Conservation (phyloP, 2,888 invertebrate genomes). For the Trisateles emortualis region DNA sequence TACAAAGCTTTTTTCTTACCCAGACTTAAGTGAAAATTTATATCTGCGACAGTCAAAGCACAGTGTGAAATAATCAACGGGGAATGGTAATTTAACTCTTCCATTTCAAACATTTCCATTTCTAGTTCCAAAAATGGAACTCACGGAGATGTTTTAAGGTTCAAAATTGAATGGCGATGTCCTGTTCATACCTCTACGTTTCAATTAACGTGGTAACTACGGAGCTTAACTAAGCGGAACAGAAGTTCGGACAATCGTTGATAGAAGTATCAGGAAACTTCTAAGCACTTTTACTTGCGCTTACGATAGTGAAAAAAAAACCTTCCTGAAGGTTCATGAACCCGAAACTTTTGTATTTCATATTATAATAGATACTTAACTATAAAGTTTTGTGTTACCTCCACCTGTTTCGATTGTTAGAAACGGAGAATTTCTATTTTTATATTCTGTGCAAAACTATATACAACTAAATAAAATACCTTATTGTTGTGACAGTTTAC, state of each 20-base stretch:
- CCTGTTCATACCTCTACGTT: slow-evolving; percentile 18
- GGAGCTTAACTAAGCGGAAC: slow-evolving; percentile 37
- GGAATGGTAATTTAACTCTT: slow-evolving; percentile 24
- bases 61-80: slow-evolving; percentile 21
- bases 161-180: slow-evolving; percentile 1
- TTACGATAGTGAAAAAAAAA: slow-evolving; percentile 4
- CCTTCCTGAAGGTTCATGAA: slow-evolving; percentile 22
- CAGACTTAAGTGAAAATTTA: slow-evolving; percentile 35
- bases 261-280: slow-evolving; percentile 32
- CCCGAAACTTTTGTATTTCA: slow-evolving; percentile 13
- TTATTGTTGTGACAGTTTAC: neutral
- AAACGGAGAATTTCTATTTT: neutral
- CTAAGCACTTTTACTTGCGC: slow-evolving; percentile 19
- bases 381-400: slow-evolving; percentile 9
- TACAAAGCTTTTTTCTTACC: slow-evolving; percentile 10
- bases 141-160: neutral
- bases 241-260: slow-evolving; percentile 29
- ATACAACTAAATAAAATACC: neutral
- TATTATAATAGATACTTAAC: slow-evolving; percentile 12
- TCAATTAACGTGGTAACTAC: slow-evolving; percentile 38
- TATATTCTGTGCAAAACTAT: neutral
- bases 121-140: slow-evolving; percentile 10
- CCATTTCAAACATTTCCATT: too few species aligned
- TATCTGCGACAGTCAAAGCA: slow-evolving; percentile 28
- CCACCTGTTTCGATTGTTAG: neutral